Evolutionary conservation across 1,140 invertebrate species (phyloP).

Genomic region (Apis cerana): DNA sequence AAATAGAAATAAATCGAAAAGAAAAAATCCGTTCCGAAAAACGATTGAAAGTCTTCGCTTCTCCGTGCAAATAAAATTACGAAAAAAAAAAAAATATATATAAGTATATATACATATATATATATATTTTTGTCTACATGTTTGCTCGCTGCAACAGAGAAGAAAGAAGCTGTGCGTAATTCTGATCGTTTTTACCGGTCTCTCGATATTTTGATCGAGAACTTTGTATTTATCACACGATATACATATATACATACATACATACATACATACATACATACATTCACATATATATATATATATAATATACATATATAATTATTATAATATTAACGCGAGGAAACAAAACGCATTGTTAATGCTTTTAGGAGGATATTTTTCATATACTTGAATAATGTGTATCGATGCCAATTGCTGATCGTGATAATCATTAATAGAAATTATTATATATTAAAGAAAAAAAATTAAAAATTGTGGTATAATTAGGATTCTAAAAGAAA

Average conservation of each 20-base stretch:
- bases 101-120: conserved; percentile 25
- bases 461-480: conserved; percentile 2
- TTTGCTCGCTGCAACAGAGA: conserved; percentile 30
- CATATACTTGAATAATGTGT: conserved; percentile 50
- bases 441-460: neutral
- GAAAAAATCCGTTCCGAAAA: conserved; percentile 31
- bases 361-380: conserved; percentile 59
- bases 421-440: conserved; percentile 39
- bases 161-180: conserved; percentile 29
- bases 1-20: neutral
- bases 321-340: conserved; percentile 25
- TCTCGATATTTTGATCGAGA: conserved; percentile 34
- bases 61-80: conserved; percentile 24
- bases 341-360: conserved; percentile 41
- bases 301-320: neutral
- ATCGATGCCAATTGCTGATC: conserved; percentile 47
- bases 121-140: conserved; percentile 51
- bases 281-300: neutral
- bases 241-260: conserved; percentile 27
- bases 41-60: conserved; percentile 48
- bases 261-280: conserved; percentile 15
- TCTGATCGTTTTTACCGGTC: conserved; percentile 41
- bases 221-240: conserved; percentile 41
- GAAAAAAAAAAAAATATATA: neutral
- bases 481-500: neutral